Conservation (phyloP, 2,113 vertebrate genomes). For the Edolisoma coerulescens region DNA sequence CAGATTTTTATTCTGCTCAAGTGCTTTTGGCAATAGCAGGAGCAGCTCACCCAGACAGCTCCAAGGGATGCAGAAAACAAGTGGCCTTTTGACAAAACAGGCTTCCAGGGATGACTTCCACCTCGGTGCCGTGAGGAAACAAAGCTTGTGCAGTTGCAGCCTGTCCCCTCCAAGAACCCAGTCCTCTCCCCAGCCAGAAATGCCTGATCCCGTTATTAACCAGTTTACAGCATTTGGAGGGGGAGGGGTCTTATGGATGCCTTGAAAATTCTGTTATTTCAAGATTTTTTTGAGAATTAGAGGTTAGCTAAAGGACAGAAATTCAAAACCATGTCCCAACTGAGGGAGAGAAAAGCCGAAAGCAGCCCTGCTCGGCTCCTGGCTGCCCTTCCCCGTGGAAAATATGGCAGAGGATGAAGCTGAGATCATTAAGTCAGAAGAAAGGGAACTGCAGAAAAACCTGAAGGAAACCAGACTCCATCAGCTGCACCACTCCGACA, state of each 20-base stretch:
- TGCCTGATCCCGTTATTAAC: accelerated
- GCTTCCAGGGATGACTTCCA: not conserved
- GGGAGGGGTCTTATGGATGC: not conserved
- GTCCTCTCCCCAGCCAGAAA: not conserved
- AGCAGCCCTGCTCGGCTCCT: not conserved
- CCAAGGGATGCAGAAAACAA: not conserved
- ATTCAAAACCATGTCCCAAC: not conserved
- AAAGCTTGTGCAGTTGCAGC: not conserved
- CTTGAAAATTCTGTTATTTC: not conserved
- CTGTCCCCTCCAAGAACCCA: accelerated
- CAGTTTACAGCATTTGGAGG: not conserved
- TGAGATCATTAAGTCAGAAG: not conserved
- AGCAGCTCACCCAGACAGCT: not conserved
- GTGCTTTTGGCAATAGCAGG: not conserved
- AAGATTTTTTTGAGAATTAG: not conserved
- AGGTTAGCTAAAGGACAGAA: not conserved
- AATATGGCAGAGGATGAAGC: not conserved
- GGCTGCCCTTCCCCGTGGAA: not conserved
- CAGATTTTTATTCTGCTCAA: not conserved
- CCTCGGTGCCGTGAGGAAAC: accelerated
- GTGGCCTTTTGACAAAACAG: not conserved
- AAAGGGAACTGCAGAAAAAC: not conserved
- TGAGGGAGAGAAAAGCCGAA: not conserved
- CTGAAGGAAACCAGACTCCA: constrained; percentile 24
- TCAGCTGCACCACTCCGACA: not conserved